Evolutionary conservation across 2,888 invertebrate genomes (phyloP).

Genomic region (Drosophila cracens): DNA sequence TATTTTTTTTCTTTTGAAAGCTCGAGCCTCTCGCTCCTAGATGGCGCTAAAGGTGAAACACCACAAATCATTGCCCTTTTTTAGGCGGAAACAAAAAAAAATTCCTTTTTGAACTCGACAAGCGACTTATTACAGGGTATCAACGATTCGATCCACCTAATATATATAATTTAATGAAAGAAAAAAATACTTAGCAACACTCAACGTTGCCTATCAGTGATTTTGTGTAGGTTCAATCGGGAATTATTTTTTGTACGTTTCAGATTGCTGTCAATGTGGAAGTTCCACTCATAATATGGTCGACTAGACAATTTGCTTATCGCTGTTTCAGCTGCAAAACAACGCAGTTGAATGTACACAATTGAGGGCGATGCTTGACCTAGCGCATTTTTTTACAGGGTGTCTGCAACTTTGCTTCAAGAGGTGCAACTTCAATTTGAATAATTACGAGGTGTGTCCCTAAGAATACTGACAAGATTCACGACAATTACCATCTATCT

Average conservation of each 20-base stretch:
- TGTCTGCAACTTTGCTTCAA: neutral
- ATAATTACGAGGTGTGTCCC: neutral
- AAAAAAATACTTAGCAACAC: neutral
- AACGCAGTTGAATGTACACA: slow-evolving; percentile 6
- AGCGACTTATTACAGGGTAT: too few relatives aligned
- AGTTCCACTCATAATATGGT: neutral
- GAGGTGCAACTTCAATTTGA: too few relatives aligned
- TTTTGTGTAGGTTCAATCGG: slow-evolving; percentile 21
- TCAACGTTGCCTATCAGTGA: neutral
- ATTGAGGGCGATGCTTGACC: slow-evolving; percentile 7
- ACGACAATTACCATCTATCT: neutral
- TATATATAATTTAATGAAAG: too few relatives aligned
- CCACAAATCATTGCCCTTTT: too few relatives aligned
- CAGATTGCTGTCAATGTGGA: slow-evolving; percentile 8
- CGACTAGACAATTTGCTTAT: slow-evolving; percentile 19
- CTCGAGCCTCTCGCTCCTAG: too few relatives aligned
- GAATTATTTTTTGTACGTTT: neutral
- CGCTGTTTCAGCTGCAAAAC: slow-evolving; percentile 5
- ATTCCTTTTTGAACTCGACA: too few relatives aligned
- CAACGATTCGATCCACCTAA: neutral
- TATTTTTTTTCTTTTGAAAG: too few relatives aligned
- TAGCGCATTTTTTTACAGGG: slow-evolving; percentile 6
- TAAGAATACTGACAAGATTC: neutral
- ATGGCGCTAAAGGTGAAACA: too few relatives aligned
- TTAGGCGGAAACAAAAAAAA: too few relatives aligned